Conservation (phyloP, 2,113 vertebrate species). For the Limnothrissa miodon region DNA sequence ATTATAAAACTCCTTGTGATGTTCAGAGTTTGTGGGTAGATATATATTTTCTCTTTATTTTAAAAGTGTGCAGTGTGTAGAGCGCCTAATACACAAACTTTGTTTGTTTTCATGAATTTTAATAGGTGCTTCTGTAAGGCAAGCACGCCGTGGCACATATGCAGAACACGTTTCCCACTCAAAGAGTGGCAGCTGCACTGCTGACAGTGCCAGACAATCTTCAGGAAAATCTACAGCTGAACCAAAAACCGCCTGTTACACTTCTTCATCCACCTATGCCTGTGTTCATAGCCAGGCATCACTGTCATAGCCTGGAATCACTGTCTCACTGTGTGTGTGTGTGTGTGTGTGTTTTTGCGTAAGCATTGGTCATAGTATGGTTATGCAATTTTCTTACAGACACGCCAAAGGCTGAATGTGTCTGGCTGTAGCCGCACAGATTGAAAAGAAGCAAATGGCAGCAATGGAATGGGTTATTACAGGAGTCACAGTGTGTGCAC, state of each 20-base stretch:
- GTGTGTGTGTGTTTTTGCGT: neutral
- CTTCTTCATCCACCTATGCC: constrained; percentile 17
- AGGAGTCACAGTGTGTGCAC: neutral
- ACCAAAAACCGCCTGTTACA: constrained; percentile 26
- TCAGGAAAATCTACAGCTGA: constrained; percentile 25
- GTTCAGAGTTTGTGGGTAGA: constrained; percentile 17
- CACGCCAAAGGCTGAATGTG: neutral
- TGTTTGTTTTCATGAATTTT: constrained; percentile 51
- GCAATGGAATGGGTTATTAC: neutral
- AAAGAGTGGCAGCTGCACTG: constrained; percentile 30
- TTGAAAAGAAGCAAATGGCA: neutral
- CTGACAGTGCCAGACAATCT: constrained; percentile 22
- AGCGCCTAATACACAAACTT: constrained; percentile 28
- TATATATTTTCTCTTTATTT: neutral
- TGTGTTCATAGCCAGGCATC: constrained; percentile 11
- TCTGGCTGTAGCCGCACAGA: neutral
- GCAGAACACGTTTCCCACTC: constrained; percentile 27
- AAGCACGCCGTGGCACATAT: constrained; percentile 25
- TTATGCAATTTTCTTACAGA: neutral
- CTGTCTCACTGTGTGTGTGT: neutral
- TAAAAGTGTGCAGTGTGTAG: too few species aligned
- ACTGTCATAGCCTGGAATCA: neutral
- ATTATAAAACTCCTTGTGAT: constrained; percentile 28
- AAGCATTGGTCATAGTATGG: neutral
- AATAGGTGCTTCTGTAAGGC: constrained; percentile 41